Evolutionary conservation across 2,888 invertebrate genomes (phyloP), one percentile per base, ranked within the genome.

Genomic region (Melitaea athalia): DNA sequence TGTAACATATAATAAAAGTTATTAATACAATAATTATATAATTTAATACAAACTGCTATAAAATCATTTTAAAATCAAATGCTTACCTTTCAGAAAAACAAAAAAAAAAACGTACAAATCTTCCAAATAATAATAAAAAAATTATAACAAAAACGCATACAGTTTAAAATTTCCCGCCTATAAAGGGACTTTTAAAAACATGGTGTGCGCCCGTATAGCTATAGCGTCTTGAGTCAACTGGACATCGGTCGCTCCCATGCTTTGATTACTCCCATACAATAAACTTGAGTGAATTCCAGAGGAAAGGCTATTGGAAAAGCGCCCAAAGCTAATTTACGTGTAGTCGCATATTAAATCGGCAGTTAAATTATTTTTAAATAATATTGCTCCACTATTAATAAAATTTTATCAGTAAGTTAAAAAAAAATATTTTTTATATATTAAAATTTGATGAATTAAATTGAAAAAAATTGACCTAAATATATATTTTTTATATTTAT

Each of bases 181-280:
- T 17, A 43, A 65, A 62, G 62, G 70, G 57, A 63, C 69, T 59
- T 81, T 82, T 83, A 75, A 79, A 55, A 24, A 83, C 77, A 70
- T 71, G 50, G 75, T 52, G 63, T 73, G 71, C 76, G 79, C 72
- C 74, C 78, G 81, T 80, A 84, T 83, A 85, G 76, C 74, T 71
- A 74, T 71, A 70, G 79, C 85, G 91, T 88, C 85, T 86, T 85
- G 79, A 83, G 79, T 81, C 83, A 84, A 91, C 91, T 91, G 91
- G 88, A 82, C 84, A 80, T 77, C 75, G 77, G 78, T 83, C 81
- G 85, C 83, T 80, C 80, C 85, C 81, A 85, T 86, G 81, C 70
- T 70, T 72, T 74, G 61, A 68, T 67, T 67, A 61, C 64, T 69
- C 59, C 64, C 60, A 67, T 69, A 60, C 59, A 55, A 55, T 55